Conservation (phyloP, 1,140 invertebrate species). For the Venustaconcha ellipsiformis region DNA sequence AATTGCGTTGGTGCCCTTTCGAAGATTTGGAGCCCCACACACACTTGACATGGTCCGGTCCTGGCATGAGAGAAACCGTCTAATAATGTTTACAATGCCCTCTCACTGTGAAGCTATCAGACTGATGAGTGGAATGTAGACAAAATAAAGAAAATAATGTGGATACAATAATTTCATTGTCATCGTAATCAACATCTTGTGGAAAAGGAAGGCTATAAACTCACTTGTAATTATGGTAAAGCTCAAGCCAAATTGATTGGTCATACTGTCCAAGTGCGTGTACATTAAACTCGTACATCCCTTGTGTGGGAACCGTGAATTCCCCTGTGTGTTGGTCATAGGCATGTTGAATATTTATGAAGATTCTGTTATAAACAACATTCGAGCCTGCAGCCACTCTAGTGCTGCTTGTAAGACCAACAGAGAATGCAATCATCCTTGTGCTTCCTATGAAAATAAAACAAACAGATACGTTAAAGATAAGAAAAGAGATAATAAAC, state of each 20-base stretch:
- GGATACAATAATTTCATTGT: too few species aligned
- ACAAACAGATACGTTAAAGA: neutral
- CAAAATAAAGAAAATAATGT: too few species aligned
- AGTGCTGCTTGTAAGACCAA: neutral
- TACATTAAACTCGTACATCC: slow-evolving; percentile 18
- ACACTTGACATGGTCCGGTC: too few species aligned
- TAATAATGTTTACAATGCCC: too few species aligned
- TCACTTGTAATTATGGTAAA: slow-evolving; percentile 9
- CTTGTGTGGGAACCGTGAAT: slow-evolving; percentile 3
- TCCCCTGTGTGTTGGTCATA: slow-evolving; percentile 2
- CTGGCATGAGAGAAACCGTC: too few species aligned
- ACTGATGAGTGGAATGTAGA: too few species aligned
- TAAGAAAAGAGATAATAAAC: too few species aligned
- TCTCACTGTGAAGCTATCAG: too few species aligned
- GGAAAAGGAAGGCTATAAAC: neutral
- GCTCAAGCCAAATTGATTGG: slow-evolving; percentile 3
- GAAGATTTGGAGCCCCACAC: too few species aligned
- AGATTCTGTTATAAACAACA: slow-evolving; percentile 7
- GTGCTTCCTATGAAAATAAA: neutral
- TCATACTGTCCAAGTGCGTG: slow-evolving; percentile 4
- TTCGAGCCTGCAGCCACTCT: neutral
- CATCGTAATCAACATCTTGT: too few species aligned
- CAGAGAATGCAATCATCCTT: slow-evolving; percentile 12
- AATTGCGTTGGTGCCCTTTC: too few species aligned
- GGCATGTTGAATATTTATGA: slow-evolving; percentile 1